These are phyloP conservation scores for Chromoteleia sp. DNA, from an alignment of 2,888 invertebrate genomes.

Conservation along the genomic window DNA sequence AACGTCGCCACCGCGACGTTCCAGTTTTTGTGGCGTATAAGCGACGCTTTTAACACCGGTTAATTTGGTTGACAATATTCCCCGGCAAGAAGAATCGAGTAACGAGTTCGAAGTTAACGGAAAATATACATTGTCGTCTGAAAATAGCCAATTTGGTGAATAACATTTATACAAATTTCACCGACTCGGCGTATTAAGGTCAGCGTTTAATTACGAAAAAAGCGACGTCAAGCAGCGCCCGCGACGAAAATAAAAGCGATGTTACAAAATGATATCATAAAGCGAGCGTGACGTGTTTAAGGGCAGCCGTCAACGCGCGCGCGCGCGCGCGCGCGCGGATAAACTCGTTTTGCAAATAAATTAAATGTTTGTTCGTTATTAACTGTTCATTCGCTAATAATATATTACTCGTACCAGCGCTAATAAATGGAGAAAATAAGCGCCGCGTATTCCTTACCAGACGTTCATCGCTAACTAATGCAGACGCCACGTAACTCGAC, in stretches of 20 bases:
- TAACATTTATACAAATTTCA: conserved; percentile 32
- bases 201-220: conserved; percentile 41
- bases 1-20: too few relatives aligned
- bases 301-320: conserved; percentile 1
- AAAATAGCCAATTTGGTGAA: conserved; percentile 12
- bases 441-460: conserved; percentile 38
- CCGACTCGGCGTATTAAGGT: conserved; percentile 35
- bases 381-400: conserved; percentile 51
- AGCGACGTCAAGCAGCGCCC: conserved; percentile 33
- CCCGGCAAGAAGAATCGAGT: conserved; percentile 3
- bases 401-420: conserved; percentile 39
- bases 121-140: background rate
- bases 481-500: conserved; percentile 64
- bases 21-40: too few relatives aligned
- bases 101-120: background rate
- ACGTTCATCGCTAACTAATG: conserved; percentile 65
- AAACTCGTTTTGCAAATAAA: conserved; percentile 55
- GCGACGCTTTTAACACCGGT: conserved; percentile 1
- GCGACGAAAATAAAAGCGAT: conserved; percentile 37
- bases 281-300: conserved; percentile 25
- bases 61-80: conserved; percentile 5
- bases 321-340: conserved; percentile 12
- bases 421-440: conserved; percentile 43
- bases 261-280: conserved; percentile 34
- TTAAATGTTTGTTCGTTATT: conserved; percentile 49